Conservation (phyloP, 2,113 vertebrate species). For the Steatornis caripensis region DNA sequence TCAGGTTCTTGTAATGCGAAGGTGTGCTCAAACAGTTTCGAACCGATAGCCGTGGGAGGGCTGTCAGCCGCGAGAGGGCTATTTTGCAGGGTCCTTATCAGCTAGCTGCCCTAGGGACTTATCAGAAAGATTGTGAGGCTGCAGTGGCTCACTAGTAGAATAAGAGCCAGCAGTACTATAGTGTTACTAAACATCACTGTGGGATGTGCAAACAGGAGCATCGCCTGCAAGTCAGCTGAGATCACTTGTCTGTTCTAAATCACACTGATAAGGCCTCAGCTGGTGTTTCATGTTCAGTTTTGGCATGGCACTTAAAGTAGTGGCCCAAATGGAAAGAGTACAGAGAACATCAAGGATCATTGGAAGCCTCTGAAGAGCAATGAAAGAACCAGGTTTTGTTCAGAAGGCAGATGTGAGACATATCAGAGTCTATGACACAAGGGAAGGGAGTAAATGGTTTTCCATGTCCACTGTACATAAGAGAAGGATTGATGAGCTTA, state of each 20-base stretch:
- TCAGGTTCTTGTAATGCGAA: neutral
- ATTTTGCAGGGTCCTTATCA: neutral
- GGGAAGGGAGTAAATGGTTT: neutral
- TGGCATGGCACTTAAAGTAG: neutral
- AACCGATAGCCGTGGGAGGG: neutral
- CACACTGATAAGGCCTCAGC: constrained; percentile 13
- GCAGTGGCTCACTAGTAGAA: neutral
- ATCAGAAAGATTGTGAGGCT: neutral
- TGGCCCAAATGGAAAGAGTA: neutral
- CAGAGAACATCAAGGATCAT: neutral
- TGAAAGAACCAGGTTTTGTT: neutral
- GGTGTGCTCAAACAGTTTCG: neutral
- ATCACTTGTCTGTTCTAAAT: neutral
- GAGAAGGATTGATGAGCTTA: neutral
- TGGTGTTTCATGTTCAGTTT: neutral
- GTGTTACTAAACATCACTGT: neutral
- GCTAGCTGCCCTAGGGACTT: neutral
- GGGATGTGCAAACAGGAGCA: constrained; percentile 27
- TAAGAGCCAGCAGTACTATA: neutral
- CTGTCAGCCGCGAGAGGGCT: neutral
- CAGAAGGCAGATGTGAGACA: neutral
- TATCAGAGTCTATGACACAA: neutral
- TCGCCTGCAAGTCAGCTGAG: constrained; percentile 12
- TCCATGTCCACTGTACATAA: neutral
- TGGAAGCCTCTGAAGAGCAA: neutral